Evolutionary conservation across 2,888 invertebrate genomes (phyloP), one percentile per base, ranked within the genome.

Genomic region (Leptopilina syphax): DNA sequence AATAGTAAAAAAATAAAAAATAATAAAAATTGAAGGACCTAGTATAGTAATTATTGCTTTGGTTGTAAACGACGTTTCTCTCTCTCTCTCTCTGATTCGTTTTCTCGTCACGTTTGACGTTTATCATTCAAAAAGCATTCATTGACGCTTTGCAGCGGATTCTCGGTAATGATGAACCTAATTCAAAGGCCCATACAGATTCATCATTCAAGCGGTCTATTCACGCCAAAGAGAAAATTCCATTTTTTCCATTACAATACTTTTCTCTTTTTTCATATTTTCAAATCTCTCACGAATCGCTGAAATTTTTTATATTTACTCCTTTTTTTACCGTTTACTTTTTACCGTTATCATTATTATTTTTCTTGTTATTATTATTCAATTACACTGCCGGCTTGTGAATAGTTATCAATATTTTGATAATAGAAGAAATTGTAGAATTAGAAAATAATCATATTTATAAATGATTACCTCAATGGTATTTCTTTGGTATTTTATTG

Each of bases 111-210:
- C 68, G 68, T 68, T 50, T 68, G 47, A 68, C 68, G 68, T 24
- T 47, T 47, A 50, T 50, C 68, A 68, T 68, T 68, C 68, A 50
- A 68, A 68, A 24, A 68, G 68, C 24, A 50, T 68, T 68, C 68
- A 68, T 68, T 50, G 68, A 50, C 47, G 68, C 68, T 68, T 68
- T 68, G 50, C 12, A 68, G 24, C 44, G 50, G 68, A 68, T 68
- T 68, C 47, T 24, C 68, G 68, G 12, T 68, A 68, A 68, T 50
- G 47, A 68, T 68, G 47, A 68, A 44, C 68, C 68, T 68, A 68
- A 68, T 68, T 50, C 68, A 68, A 68, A 68, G 10, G 24, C 68
- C 68, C 47, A 68, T 47, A 50, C 68, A 50, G 47, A 68, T 50
- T 47, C 68, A 18, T 44, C 24, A 2, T 24, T 68, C 68, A 68